Conservation (phyloP, 1,140 invertebrate genomes). For the Drosophila guanche region DNA sequence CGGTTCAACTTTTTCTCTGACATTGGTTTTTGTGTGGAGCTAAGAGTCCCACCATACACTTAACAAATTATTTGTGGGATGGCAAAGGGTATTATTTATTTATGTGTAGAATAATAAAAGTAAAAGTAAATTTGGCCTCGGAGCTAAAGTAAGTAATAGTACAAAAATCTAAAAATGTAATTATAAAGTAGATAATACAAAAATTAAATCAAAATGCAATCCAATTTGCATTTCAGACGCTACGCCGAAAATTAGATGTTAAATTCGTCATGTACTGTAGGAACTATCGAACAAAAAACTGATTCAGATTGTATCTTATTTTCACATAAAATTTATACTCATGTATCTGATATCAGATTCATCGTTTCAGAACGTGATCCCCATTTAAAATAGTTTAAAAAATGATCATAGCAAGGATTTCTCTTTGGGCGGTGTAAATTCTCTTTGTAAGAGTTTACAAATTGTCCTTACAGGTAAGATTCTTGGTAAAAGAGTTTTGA, state of each 20-base stretch:
- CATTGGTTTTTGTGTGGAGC: conserved; percentile 14
- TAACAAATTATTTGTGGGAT: conserved; percentile 6
- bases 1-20: conserved; percentile 22
- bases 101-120: too few relatives aligned
- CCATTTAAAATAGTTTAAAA: too few relatives aligned
- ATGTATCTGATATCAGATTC: too few relatives aligned
- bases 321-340: too few relatives aligned
- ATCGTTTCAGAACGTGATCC: too few relatives aligned
- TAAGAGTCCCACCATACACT: conserved; percentile 12
- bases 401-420: not conserved
- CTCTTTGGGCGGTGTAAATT: not conserved
- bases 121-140: not conserved
- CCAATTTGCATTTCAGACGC: conserved; percentile 4
- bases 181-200: too few relatives aligned
- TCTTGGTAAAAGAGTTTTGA: not conserved
- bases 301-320: too few relatives aligned
- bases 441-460: conserved; percentile 12
- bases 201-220: too few relatives aligned
- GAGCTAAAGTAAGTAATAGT: conserved; percentile 7
- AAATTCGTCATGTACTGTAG: not conserved
- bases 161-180: not conserved
- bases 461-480: conserved; percentile 17
- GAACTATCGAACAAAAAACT: too few relatives aligned
- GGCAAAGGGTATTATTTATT: too few relatives aligned
- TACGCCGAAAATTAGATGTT: not conserved